Conservation (phyloP, 2,888 invertebrate genomes). For the Salticus scenicus region DNA sequence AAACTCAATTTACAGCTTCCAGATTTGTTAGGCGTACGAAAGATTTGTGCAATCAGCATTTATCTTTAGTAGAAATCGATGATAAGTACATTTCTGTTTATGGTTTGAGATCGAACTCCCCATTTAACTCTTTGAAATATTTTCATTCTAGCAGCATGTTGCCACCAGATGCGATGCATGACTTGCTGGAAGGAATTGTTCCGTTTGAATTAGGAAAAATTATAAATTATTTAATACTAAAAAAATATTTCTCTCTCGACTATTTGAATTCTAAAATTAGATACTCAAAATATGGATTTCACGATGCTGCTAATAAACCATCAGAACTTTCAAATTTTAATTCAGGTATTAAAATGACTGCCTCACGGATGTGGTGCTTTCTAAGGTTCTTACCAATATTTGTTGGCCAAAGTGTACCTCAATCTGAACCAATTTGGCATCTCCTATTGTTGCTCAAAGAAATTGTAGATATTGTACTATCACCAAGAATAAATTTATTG, state of each 20-base stretch:
- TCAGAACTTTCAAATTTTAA: neutral
- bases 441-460: neutral
- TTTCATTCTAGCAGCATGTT: neutral
- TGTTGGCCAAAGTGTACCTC: neutral
- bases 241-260: neutral
- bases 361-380: neutral
- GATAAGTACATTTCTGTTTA: neutral
- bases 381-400: slow-evolving; percentile 4
- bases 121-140: neutral
- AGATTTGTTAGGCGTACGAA: neutral
- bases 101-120: neutral
- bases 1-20: neutral
- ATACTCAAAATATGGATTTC: neutral
- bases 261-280: neutral
- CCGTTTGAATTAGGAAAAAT: neutral
- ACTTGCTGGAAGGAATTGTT: slow-evolving; percentile 4
- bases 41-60: neutral
- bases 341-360: neutral
- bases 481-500: neutral
- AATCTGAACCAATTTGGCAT: neutral
- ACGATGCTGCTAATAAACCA: slow-evolving; percentile 8
- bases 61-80: neutral
- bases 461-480: neutral
- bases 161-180: slow-evolving; percentile 19
- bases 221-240: neutral